phyloP scores from a whole-genome alignment of 2,113 vertebrate genomes.

The Leptocoma aspasia region DNA sequence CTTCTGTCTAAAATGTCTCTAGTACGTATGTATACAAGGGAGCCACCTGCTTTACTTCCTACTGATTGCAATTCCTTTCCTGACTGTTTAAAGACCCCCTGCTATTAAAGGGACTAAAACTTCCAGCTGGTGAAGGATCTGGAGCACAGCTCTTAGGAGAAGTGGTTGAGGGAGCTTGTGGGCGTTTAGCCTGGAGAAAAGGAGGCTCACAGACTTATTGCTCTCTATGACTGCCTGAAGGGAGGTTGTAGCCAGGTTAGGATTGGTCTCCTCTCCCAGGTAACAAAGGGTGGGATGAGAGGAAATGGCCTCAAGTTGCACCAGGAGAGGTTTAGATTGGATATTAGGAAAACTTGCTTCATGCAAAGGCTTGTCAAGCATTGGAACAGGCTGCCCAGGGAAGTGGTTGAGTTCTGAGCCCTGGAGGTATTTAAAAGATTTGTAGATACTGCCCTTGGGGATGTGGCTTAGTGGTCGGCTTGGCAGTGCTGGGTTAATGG shows the following conservation, averaged over 20 bases:
- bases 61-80: neutral
- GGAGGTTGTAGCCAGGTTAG: neutral
- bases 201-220: accelerated
- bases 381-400: neutral
- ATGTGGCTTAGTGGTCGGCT: neutral
- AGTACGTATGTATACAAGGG: too few relatives aligned
- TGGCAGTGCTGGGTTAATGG: neutral
- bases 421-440: neutral
- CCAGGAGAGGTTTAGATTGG: neutral
- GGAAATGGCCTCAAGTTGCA: neutral
- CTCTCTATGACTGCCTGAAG: neutral
- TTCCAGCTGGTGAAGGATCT: neutral
- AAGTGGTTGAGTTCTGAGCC: neutral
- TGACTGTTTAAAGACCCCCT: neutral
- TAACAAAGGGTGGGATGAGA: neutral
- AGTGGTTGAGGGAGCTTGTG: neutral
- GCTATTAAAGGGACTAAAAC: neutral
- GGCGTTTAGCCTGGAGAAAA: neutral
- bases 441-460: neutral
- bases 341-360: neutral
- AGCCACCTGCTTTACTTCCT: neutral
- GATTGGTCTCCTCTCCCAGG: neutral
- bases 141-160: neutral
- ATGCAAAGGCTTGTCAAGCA: neutral
- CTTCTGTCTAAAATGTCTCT: neutral